These are phyloP conservation scores for Lamellibrachia luymesi DNA, from an alignment of 1,140 invertebrate species.

Conservation along the genomic window DNA sequence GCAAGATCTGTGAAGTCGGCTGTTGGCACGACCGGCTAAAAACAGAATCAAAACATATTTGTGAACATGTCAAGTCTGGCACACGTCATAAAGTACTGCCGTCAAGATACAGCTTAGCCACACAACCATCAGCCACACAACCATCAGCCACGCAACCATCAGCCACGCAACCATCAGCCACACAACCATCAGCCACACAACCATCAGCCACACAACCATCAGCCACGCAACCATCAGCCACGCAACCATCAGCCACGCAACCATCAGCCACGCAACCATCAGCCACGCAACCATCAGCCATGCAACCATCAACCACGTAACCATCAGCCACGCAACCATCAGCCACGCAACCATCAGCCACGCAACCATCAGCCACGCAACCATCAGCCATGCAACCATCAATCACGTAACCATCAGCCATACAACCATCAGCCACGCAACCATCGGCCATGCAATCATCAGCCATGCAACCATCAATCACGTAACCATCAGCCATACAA, in stretches of 20 bases:
- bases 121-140: background rate
- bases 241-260: background rate
- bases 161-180: background rate
- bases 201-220: background rate
- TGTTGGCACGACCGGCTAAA: conserved; percentile 35
- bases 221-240: background rate
- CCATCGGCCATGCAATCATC: background rate
- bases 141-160: background rate
- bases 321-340: background rate
- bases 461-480: background rate
- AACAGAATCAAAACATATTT: background rate
- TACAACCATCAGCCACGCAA: too few species aligned
- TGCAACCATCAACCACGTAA: background rate
- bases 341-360: background rate
- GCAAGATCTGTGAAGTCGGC: conserved; percentile 85
- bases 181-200: background rate
- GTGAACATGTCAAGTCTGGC: too few species aligned
- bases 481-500: too few species aligned
- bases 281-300: background rate
- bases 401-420: too few species aligned
- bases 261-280: background rate
- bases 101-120: background rate
- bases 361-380: background rate
- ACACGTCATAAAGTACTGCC: background rate
- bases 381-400: background rate